A percentile compares a stretch with the other conserved stretches of the same genome.
phyloP scores from a whole-genome alignment of 2,888 invertebrate genomes.

The Taphrorychus bicolor region DNA sequence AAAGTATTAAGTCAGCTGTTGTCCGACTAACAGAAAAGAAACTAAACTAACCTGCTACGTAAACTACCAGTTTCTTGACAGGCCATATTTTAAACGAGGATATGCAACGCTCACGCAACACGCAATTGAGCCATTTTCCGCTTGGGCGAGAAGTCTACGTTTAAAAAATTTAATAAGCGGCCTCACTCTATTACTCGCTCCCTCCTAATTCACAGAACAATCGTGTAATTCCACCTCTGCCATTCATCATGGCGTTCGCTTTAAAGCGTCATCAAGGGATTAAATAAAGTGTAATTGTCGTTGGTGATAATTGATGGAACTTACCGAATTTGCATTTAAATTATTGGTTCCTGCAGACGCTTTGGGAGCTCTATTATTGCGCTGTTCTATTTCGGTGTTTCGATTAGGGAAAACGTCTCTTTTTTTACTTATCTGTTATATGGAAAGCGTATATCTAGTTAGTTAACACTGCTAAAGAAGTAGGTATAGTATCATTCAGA shows the following conservation, averaged over 20 bases:
- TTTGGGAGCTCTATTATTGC: not conserved
- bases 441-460: too few relatives aligned
- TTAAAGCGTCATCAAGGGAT: slow-evolving; percentile 17
- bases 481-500: too few relatives aligned
- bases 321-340: slow-evolving; percentile 15
- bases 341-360: slow-evolving; percentile 3
- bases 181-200: not conserved
- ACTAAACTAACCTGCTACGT: not conserved
- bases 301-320: slow-evolving; percentile 13
- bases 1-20: too few relatives aligned
- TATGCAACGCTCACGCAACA: not conserved
- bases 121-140: not conserved
- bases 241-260: slow-evolving; percentile 18
- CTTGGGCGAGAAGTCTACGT: not conserved
- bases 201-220: slow-evolving; percentile 10
- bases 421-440: too few relatives aligned
- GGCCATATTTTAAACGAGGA: not conserved
- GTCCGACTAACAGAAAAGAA: too few relatives aligned
- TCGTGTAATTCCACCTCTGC: slow-evolving; percentile 10
- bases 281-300: slow-evolving; percentile 18
- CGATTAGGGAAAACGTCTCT: too few relatives aligned
- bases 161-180: slow-evolving; percentile 4
- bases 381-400: not conserved
- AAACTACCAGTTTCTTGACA: not conserved
- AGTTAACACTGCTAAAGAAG: too few relatives aligned